A percentile compares a stretch with the other conserved stretches of the same genome.
Evolutionary conservation across 1,140 invertebrate genomes (phyloP).

Genomic region (Augochlora pura): DNA sequence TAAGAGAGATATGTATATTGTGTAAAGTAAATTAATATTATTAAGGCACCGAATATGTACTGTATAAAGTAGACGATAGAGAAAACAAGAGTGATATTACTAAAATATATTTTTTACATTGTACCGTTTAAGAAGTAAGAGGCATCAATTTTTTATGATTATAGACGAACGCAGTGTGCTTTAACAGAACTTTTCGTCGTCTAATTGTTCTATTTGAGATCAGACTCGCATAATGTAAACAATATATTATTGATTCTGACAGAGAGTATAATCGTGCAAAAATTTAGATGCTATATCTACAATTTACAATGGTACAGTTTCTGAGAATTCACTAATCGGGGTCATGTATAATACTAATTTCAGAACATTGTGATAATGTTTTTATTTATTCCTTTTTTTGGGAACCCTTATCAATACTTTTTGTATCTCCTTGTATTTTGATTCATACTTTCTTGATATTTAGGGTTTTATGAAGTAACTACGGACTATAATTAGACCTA

Average conservation of each 20-base stretch:
- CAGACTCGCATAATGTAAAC: conserved; percentile 10
- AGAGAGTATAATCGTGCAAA: background rate
- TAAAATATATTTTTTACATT: conserved; percentile 53
- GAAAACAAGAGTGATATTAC: conserved; percentile 36
- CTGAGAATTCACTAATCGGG: background rate
- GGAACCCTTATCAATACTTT: background rate
- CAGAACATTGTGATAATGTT: conserved; percentile 5
- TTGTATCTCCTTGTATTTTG: conserved; percentile 33
- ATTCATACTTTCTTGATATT: conserved; percentile 38
- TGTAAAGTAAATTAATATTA: conserved; percentile 54
- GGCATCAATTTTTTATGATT: conserved; percentile 27
- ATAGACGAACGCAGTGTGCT: background rate
- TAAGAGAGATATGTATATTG: conserved; percentile 41
- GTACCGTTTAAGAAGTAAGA: conserved; percentile 25
- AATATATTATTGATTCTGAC: conserved; percentile 13
- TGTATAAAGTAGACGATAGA: conserved; percentile 52
- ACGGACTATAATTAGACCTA: conserved; percentile 4
- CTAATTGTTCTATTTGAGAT: conserved; percentile 16
- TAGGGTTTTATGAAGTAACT: conserved; percentile 18
- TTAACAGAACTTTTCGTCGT: background rate
- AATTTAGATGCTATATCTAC: conserved; percentile 13
- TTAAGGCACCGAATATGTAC: conserved; percentile 41
- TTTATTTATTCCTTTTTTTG: conserved; percentile 1
- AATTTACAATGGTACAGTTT: conserved; percentile 9
- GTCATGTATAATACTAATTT: background rate